These are phyloP conservation scores for Andrena haemorrhoa DNA, from an alignment of 2,888 invertebrate species.

Conservation along the genomic window DNA sequence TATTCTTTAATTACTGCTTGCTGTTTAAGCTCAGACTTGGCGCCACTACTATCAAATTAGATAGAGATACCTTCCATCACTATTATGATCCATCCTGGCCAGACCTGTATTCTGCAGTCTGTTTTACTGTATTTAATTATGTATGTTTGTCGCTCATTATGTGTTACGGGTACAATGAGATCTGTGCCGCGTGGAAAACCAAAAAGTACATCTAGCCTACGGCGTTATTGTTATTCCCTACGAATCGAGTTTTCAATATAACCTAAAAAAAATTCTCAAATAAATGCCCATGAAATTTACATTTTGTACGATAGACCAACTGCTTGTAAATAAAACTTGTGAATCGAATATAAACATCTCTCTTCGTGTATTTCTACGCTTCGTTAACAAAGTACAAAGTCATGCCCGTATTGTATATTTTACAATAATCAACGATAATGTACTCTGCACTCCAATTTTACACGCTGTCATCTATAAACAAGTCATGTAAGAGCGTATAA, in stretches of 20 bases:
- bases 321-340: slow-evolving; percentile 66
- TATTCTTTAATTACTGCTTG: slow-evolving; percentile 12
- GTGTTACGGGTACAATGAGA: slow-evolving; percentile 29
- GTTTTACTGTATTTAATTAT: slow-evolving; percentile 56
- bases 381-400: slow-evolving; percentile 27
- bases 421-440: slow-evolving; percentile 26
- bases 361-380: slow-evolving; percentile 47
- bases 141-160: slow-evolving; percentile 49
- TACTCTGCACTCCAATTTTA: background rate
- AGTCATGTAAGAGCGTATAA: background rate
- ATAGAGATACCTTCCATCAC: slow-evolving; percentile 36
- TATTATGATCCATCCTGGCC: slow-evolving; percentile 31
- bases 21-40: slow-evolving; percentile 5
- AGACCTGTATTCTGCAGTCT: slow-evolving; percentile 49
- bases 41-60: slow-evolving; percentile 49
- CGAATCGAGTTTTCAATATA: slow-evolving; percentile 37
- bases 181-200: slow-evolving; percentile 15
- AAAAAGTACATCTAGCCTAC: slow-evolving; percentile 33
- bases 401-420: slow-evolving; percentile 37
- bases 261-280: slow-evolving; percentile 31
- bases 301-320: slow-evolving; percentile 55
- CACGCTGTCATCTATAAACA: background rate
- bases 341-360: slow-evolving; percentile 55
- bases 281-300: slow-evolving; percentile 57
- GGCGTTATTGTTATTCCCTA: slow-evolving; percentile 47